A percentile compares a stretch with the other conserved stretches of the same genome.
Conservation (phyloP, 2,113 vertebrate species). For the Tachysurus fulvidraco region DNA sequence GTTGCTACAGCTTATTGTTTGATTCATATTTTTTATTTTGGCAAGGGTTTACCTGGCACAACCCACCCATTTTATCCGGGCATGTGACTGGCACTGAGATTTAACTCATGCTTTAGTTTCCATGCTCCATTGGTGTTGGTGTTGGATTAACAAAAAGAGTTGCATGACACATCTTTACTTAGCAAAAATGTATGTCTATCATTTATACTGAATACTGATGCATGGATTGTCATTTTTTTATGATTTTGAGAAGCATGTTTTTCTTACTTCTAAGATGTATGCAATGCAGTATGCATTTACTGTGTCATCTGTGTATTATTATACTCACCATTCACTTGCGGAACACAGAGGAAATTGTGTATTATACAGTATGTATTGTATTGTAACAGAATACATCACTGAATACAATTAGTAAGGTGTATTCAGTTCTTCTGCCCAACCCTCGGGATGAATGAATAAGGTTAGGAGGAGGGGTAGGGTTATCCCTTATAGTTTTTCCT, state of each 20-base stretch:
- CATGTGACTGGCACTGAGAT: no score
- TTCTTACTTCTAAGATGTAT: not conserved
- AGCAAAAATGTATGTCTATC: not conserved
- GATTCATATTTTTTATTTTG: no score
- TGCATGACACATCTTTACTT: not conserved
- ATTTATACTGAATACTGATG: not conserved
- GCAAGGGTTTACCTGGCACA: no score
- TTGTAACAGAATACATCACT: slow-evolving; percentile 5
- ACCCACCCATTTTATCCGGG: no score
- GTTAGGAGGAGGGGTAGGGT: not conserved
- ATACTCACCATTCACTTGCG: not conserved
- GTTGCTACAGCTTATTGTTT: no score
- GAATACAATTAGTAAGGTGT: not conserved
- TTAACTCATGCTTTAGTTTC: not conserved
- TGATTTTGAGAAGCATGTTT: not conserved
- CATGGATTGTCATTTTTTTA: not conserved
- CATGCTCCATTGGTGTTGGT: not conserved
- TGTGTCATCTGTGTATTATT: not conserved
- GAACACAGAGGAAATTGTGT: not conserved
- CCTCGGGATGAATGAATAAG: not conserved
- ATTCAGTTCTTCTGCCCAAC: slow-evolving; percentile 4
- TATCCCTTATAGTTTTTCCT: not conserved
- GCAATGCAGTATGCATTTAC: not conserved
- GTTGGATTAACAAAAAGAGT: not conserved
- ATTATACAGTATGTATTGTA: slow-evolving; percentile 7